Evolutionary conservation across 1,140 invertebrate species (phyloP).

Genomic region (Drosophila littoralis): DNA sequence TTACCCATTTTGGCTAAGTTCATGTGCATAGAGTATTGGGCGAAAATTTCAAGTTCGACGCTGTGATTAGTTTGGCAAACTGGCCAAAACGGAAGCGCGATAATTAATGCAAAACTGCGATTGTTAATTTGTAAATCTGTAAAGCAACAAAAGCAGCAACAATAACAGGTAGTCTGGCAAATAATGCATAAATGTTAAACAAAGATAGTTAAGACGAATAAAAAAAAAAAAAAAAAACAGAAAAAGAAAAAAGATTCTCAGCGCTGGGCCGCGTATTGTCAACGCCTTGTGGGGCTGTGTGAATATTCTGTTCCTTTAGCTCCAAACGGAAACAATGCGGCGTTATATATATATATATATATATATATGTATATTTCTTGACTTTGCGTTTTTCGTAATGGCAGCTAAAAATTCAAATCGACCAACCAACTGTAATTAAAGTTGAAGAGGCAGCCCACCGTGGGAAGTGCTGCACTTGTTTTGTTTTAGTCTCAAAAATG

Average conservation of each 20-base stretch:
- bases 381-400: slow-evolving; percentile 69
- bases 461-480: slow-evolving; percentile 78
- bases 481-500: slow-evolving; percentile 56
- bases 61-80: slow-evolving; percentile 32
- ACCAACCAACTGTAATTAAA: slow-evolving; percentile 76
- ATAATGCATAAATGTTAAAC: slow-evolving; percentile 77
- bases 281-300: slow-evolving; percentile 72
- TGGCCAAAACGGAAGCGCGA: slow-evolving; percentile 65
- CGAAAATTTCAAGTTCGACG: slow-evolving; percentile 23
- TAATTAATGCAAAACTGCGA: slow-evolving; percentile 78
- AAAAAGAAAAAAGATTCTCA: slow-evolving; percentile 54
- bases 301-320: slow-evolving; percentile 72
- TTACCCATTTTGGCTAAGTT: neutral
- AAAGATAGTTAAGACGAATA: slow-evolving; percentile 59
- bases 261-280: slow-evolving; percentile 32
- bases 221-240: slow-evolving; percentile 25
- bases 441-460: slow-evolving; percentile 61
- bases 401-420: slow-evolving; percentile 56
- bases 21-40: neutral
- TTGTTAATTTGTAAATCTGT: slow-evolving; percentile 80
- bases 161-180: slow-evolving; percentile 29
- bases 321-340: slow-evolving; percentile 73
- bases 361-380: slow-evolving; percentile 52
- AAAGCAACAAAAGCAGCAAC: slow-evolving; percentile 41
- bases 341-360: slow-evolving; percentile 40